Evolutionary conservation across 2,888 invertebrate genomes (phyloP), one percentile per base, ranked within the genome.

Genomic region (Chrysolina americana): DNA sequence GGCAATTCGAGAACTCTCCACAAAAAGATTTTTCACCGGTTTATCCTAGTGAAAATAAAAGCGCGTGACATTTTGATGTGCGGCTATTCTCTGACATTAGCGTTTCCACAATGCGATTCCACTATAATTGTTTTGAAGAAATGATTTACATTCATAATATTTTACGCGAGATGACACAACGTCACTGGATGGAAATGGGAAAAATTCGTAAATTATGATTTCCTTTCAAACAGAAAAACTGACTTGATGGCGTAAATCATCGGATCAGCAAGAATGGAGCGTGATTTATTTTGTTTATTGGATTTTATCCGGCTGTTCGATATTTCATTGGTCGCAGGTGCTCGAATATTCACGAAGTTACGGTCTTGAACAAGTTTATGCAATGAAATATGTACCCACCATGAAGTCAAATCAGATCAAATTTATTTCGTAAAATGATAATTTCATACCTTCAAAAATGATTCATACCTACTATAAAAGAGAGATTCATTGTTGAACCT

Each of bases 91-190:
- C 73, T 64, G 68, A 73, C 68, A 68, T 71, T 66, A 70, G 48
- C 69, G 69, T 70, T 70, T 53, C 62, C 69, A 72, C 75, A 71
- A 72, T 72, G 66, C 70, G 72, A 70, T 62, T 63, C 65, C 68
- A 71, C 70, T 71, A 75, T 78, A 78, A 79, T 79, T 78, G 76
- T 78, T 80, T 74, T 69, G 71, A 75, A 76, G 70, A 73, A 69
- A 72, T 76, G 76, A 78, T 78, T 76, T 76, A 76, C 75, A 77
- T 74, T 74, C 74, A 72, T 76, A 76, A 74, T 74, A 70, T 76
- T 74, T 76, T 73, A 76, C 68, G 72, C 65, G 75, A 62, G 73
- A 71, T 77, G 73, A 75, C 75, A 64, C 28, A 64, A 66, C 71
- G 73, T 76, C 73, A 76, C 69, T 68, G 68, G 65, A 64, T 48